phyloP scores from a whole-genome alignment of 2,113 vertebrate genomes.

The Cebus imitator region DNA sequence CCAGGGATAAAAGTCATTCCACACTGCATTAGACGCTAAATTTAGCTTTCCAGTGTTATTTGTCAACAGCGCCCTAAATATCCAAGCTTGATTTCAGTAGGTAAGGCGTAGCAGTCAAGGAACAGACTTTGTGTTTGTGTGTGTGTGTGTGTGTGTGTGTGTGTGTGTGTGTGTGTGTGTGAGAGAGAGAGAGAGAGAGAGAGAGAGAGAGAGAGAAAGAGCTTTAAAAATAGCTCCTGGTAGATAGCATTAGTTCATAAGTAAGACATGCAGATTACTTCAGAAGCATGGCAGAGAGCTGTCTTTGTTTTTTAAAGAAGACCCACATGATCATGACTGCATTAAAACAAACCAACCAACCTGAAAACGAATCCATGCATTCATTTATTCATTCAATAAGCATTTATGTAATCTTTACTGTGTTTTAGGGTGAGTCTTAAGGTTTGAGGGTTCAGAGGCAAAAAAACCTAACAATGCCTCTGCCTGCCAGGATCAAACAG shows the following conservation, averaged over 20 bases:
- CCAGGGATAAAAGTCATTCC: background rate
- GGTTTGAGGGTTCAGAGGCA: background rate
- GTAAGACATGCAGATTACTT: background rate
- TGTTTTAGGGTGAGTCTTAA: no score
- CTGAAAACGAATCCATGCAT: background rate
- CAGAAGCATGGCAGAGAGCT: background rate
- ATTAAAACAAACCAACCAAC: background rate
- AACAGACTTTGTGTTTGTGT: background rate
- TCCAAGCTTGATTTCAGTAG: background rate
- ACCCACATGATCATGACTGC: background rate
- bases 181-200: no score
- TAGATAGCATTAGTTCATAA: background rate
- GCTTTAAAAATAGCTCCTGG: background rate
- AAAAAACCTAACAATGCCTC: background rate
- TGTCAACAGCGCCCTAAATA: background rate
- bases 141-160: no score
- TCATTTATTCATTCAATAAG: background rate
- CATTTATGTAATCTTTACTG: background rate
- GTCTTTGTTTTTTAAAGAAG: background rate
- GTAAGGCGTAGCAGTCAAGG: background rate
- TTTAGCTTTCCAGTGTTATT: conserved; percentile 37
- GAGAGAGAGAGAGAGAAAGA: background rate
- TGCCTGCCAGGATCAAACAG: no score
- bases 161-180: no score
- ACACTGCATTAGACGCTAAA: background rate